Evolutionary conservation across 2,797 vertebrate species (phyloP), one percentile per base, ranked within the genome.

Genomic region (Setipinna tenuifilis): DNA sequence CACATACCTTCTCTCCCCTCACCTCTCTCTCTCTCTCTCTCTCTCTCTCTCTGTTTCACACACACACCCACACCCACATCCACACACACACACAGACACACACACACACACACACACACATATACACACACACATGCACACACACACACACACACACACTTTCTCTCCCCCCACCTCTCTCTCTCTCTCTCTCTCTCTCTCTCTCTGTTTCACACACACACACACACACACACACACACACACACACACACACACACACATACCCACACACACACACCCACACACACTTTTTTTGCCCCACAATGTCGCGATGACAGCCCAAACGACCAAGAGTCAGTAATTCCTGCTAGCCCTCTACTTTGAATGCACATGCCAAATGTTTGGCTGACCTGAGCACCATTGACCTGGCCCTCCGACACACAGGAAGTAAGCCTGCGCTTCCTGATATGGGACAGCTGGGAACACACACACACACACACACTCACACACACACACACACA

Each of bases 401-500:
- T 65, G 62, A 65, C 62, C 62, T 65, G 23, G 23, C 25, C 23
- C 78, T 10, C 78, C 58, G 23, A 25, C 25, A 61, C 84, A 81
- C 82, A 85, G 62, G 62, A 65, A 25, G 62, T 65, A 2, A 0
- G 9, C 62, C n/a, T 9, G 9, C 11, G 23, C 62, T 28, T 28
- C 23, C 61, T 65, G 62, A 65, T 65, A 65, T 28, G 75, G 41
- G 44, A 41, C 25, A 44, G 71, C 58, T 44, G 54, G 84, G 71
- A 86, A 90, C 88, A 41, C 35, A 41, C 35, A 41, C 35, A 41
- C 35, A 41, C 50, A 87, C 62, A 54, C 50, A 54, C 0, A 31
- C 28, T 35, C 62, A 61, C 89, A 90, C 35, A 41, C 50, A 87
- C 62, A 54, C 50, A 54, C 0, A 31, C 28, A 75, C 62, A 61